Evolutionary conservation across 2,113 vertebrate genomes (phyloP).

Genomic region (Saimiri boliviensis): DNA sequence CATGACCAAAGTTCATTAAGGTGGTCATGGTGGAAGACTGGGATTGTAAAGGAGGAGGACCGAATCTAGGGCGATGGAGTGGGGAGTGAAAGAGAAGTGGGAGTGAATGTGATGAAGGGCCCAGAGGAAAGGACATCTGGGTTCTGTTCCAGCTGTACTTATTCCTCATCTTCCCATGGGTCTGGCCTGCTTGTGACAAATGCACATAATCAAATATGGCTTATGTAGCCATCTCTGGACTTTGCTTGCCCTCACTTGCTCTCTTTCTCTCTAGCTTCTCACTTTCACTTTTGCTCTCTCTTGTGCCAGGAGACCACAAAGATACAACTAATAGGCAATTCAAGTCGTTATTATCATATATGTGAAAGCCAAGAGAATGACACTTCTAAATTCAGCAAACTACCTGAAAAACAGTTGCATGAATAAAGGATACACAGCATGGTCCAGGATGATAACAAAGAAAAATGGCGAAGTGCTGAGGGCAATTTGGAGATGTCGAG

Average conservation of each 20-base stretch:
- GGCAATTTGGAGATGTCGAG: neutral
- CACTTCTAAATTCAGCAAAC: neutral
- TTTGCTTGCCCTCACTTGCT: neutral
- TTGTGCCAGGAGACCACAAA: neutral
- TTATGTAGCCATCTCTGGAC: neutral
- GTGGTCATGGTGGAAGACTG: neutral
- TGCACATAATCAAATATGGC: neutral
- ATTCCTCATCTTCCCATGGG: neutral
- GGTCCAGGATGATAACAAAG: neutral
- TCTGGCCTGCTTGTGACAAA: neutral
- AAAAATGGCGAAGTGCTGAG: neutral
- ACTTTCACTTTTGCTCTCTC: neutral
- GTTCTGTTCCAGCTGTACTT: neutral
- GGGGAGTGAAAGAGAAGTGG: neutral
- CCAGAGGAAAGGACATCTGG: neutral
- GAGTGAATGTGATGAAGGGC: neutral
- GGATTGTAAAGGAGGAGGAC: neutral
- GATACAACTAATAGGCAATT: neutral
- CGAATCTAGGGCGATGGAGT: neutral
- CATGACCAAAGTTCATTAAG: neutral
- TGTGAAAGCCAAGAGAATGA: neutral
- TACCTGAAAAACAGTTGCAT: neutral
- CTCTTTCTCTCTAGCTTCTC: neutral
- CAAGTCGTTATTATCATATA: neutral
- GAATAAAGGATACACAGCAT: neutral